Conservation (phyloP, 1,140 invertebrate genomes). For the Saccostrea cuccullata region DNA sequence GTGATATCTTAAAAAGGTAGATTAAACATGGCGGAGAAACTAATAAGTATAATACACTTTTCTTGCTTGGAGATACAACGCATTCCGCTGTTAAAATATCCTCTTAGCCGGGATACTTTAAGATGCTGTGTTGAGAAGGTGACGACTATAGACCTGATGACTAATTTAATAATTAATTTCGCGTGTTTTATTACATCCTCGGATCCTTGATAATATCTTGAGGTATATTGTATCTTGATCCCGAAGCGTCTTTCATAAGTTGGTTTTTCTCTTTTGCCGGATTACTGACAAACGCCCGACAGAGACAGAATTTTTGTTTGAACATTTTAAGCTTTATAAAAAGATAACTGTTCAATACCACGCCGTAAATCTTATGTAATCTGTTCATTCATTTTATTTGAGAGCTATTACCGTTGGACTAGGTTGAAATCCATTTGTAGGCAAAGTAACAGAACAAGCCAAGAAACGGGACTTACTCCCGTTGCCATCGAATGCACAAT, state of each 20-base stretch:
- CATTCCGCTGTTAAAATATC: neutral
- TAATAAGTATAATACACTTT: slow-evolving; percentile 3
- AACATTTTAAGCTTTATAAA: slow-evolving; percentile 24
- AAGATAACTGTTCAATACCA: slow-evolving; percentile 34
- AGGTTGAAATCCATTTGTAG: slow-evolving; percentile 24
- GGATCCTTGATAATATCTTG: neutral
- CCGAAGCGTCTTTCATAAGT: slow-evolving; percentile 17
- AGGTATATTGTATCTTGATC: neutral
- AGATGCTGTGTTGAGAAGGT: slow-evolving; percentile 19
- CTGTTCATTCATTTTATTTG: slow-evolving; percentile 32
- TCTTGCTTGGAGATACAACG: neutral
- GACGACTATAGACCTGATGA: neutral
- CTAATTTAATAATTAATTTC: slow-evolving; percentile 37
- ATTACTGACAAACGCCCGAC: neutral
- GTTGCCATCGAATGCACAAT: neutral
- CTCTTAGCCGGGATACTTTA: slow-evolving; percentile 4
- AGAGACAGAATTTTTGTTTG: neutral
- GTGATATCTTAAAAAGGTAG: slow-evolving; percentile 16
- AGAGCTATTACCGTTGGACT: slow-evolving; percentile 7
- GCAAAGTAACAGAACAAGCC: slow-evolving; percentile 9
- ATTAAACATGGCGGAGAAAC: neutral
- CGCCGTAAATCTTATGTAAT: slow-evolving; percentile 37
- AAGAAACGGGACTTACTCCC: neutral
- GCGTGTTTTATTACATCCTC: slow-evolving; percentile 15
- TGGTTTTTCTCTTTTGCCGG: neutral